Percentiles rank a stretch among this genome's conserved stretches.
These are phyloP conservation scores for Ceratitis capitata DNA, from an alignment of 1,140 invertebrate species.

Conservation along the genomic window DNA sequence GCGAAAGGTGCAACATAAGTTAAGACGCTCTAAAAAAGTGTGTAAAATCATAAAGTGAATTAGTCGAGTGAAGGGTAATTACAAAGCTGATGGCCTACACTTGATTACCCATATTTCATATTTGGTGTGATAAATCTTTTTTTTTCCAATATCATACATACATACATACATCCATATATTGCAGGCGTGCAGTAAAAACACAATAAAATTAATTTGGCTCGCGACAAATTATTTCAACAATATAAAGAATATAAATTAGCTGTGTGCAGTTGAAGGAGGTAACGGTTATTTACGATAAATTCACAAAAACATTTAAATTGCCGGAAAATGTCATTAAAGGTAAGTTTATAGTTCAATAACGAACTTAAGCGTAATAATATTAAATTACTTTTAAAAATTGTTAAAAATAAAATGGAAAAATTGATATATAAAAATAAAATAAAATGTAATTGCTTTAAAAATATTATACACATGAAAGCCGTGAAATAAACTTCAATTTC, in stretches of 20 bases:
- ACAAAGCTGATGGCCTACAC: not conserved
- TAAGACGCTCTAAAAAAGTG: not conserved
- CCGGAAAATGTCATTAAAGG: constrained; percentile 7
- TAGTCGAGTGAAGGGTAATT: constrained; percentile 5
- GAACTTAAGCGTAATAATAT: too few relatives aligned
- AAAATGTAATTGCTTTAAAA: too few relatives aligned
- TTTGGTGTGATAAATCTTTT: not conserved
- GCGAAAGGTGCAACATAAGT: constrained; percentile 11
- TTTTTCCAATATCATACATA: too few relatives aligned
- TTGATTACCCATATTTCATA: too few relatives aligned
- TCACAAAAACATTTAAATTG: not conserved
- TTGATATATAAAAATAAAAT: too few relatives aligned
- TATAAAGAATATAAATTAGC: constrained; percentile 3
- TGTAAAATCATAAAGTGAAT: constrained; percentile 3
- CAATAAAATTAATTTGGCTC: not conserved
- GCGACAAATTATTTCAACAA: not conserved
- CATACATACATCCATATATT: not conserved
- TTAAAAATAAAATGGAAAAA: too few relatives aligned
- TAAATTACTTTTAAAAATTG: too few relatives aligned
- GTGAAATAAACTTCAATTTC: too few relatives aligned
- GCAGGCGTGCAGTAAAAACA: not conserved
- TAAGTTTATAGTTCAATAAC: too few relatives aligned
- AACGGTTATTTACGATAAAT: not conserved
- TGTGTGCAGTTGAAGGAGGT: not conserved
- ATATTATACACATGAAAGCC: too few relatives aligned